These are phyloP conservation scores for Equus przewalskii DNA, from an alignment of 2,113 vertebrate species.

Conservation along the genomic window DNA sequence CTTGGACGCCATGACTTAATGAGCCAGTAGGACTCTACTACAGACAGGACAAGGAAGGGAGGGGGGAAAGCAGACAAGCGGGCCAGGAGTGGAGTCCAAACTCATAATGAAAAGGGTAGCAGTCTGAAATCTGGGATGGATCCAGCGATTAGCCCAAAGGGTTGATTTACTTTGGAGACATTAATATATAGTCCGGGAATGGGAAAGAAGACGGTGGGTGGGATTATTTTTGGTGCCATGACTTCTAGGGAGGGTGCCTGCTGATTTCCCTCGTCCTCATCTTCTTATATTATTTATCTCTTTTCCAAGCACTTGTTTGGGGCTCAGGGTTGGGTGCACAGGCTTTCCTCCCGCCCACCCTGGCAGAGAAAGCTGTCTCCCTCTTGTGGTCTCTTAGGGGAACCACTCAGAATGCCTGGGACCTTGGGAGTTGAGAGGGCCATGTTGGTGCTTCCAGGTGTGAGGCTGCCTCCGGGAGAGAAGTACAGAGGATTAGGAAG, in stretches of 20 bases:
- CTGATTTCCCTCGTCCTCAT: neutral
- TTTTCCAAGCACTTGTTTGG: neutral
- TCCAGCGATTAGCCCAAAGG: neutral
- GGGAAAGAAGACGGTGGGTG: neutral
- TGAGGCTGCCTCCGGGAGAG: neutral
- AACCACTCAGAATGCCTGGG: neutral
- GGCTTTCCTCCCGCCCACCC: neutral
- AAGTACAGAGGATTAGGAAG: neutral
- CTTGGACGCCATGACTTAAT: neutral
- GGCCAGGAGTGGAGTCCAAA: no score
- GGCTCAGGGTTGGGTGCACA: no score
- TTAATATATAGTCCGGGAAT: neutral
- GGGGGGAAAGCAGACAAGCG: no score
- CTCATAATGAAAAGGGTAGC: neutral
- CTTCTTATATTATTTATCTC: neutral
- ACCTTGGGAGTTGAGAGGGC: neutral
- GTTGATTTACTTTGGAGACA: neutral
- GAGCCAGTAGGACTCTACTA: neutral
- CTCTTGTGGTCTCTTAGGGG: constrained; percentile 36
- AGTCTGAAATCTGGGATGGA: neutral
- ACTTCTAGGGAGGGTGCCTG: neutral
- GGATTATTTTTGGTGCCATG: neutral
- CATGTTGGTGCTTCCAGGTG: neutral
- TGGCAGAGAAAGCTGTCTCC: constrained; percentile 51
- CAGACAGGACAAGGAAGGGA: neutral